These are phyloP conservation scores for Thamnophis sirtalis DNA, from an alignment of 2,113 vertebrate species.

Conservation along the genomic window DNA sequence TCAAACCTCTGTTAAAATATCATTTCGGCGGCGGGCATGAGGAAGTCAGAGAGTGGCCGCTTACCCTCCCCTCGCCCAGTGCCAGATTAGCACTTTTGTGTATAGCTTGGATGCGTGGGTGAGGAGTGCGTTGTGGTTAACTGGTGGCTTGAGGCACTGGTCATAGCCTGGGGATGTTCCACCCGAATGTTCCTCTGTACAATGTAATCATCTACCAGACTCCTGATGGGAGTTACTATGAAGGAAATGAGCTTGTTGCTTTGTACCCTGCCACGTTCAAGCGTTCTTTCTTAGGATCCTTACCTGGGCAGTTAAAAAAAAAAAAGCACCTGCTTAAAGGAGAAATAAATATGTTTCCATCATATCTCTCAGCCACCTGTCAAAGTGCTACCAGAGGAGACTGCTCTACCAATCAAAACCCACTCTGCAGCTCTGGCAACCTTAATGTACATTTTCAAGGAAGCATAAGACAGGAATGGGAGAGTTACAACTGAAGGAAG, in stretches of 20 bases:
- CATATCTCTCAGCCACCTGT: background rate
- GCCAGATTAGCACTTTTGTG: background rate
- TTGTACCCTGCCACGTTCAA: fast-evolving
- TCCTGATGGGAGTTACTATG: background rate
- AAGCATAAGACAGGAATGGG: background rate
- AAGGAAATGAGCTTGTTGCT: background rate
- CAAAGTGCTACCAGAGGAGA: background rate
- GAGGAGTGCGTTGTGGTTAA: background rate
- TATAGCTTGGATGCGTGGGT: background rate
- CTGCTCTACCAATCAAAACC: background rate
- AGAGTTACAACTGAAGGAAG: background rate
- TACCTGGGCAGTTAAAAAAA: too few relatives aligned
- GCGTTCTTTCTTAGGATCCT: fast-evolving
- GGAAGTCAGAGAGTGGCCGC: background rate
- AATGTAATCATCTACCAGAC: background rate
- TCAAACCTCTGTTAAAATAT: background rate
- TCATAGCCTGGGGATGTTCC: background rate
- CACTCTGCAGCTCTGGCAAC: background rate
- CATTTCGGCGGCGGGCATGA: background rate
- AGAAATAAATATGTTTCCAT: fast-evolving
- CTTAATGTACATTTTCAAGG: background rate
- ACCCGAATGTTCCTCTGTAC: background rate
- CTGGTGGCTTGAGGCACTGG: background rate
- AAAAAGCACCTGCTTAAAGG: fast-evolving
- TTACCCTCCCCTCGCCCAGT: background rate